These are phyloP conservation scores for Buphagus erythrorhynchus DNA, from an alignment of 2,797 vertebrate genomes.

Conservation along the genomic window DNA sequence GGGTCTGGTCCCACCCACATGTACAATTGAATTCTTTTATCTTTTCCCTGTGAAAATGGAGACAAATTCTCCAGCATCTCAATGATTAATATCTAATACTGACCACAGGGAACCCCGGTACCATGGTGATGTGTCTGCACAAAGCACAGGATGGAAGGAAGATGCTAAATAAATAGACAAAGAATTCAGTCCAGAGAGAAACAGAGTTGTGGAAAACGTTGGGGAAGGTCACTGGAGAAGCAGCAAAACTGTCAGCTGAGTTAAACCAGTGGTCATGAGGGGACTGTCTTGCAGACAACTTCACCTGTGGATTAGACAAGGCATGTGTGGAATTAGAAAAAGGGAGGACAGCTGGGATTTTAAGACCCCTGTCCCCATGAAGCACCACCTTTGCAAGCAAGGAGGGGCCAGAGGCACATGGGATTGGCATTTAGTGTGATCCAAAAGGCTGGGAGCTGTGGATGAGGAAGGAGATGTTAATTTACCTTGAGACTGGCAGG, in stretches of 20 bases:
- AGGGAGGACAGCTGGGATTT: neutral
- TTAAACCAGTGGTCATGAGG: neutral
- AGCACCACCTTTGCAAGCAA: neutral
- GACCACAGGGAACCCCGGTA: neutral
- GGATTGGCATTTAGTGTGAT: neutral
- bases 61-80: neutral
- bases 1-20: fast-evolving
- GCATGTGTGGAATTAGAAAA: neutral
- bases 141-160: neutral
- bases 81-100: neutral
- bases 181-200: neutral
- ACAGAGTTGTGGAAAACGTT: neutral
- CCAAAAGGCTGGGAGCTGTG: slow-evolving; percentile 18
- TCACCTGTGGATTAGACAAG: neutral
- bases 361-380: neutral
- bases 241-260: neutral
- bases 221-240: neutral
- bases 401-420: neutral
- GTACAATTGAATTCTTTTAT: neutral
- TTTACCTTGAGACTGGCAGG: slow-evolving; percentile 55
- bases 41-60: neutral
- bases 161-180: neutral
- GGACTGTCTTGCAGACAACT: neutral
- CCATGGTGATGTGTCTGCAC: neutral
- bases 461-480: slow-evolving; percentile 68